Evolutionary conservation across 1,140 invertebrate species (phyloP).

Genomic region (Hydropsyche tenuis): DNA sequence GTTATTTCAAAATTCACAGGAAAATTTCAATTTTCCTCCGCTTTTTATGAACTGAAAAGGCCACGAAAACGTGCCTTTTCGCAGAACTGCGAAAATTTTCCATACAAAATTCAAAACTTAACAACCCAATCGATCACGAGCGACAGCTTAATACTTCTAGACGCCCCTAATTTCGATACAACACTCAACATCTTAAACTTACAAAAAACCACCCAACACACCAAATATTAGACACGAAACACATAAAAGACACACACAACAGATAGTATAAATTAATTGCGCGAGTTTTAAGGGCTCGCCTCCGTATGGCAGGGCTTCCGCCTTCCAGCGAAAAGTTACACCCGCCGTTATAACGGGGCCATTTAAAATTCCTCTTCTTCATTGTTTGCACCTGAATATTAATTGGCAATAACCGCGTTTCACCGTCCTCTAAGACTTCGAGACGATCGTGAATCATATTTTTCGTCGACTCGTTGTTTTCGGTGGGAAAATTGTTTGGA

Average conservation of each 20-base stretch:
- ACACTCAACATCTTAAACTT: too few relatives aligned
- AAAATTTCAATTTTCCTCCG: conserved; percentile 6
- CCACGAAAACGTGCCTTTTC: neutral
- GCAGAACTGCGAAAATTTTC: neutral
- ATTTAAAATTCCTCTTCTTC: conserved; percentile 33
- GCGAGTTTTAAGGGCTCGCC: conserved; percentile 1
- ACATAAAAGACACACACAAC: too few relatives aligned
- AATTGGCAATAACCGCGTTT: conserved; percentile 44
- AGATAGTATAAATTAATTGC: conserved; percentile 35
- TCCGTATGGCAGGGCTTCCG: neutral
- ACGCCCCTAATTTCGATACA: too few relatives aligned
- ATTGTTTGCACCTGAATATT: conserved; percentile 44
- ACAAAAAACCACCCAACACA: too few relatives aligned
- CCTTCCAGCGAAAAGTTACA: neutral
- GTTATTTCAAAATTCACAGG: neutral
- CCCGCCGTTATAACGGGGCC: neutral
- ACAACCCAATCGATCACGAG: too few relatives aligned
- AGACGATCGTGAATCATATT: neutral
- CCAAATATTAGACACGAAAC: too few relatives aligned
- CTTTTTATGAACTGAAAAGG: too few relatives aligned
- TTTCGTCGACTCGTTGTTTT: neutral
- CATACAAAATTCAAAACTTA: too few relatives aligned
- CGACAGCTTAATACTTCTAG: too few relatives aligned
- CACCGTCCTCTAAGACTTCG: neutral
- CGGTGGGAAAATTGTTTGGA: neutral